phyloP scores from a whole-genome alignment of 2,888 invertebrate species.

The Reticulitermes lucifugus region DNA sequence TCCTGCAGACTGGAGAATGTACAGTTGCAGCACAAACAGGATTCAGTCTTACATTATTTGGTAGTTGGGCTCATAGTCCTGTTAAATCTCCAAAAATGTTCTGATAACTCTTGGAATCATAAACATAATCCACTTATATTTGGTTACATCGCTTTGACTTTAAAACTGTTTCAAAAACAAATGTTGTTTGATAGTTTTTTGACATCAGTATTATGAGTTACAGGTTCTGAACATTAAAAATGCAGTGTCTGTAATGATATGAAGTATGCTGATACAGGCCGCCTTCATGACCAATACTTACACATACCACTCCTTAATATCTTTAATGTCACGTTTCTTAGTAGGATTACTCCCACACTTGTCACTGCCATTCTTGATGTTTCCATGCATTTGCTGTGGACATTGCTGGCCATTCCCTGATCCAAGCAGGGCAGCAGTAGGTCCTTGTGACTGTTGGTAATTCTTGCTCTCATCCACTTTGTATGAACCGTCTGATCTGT shows the following conservation, averaged over 20 bases:
- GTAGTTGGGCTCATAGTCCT: conserved; percentile 6
- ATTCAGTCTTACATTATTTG: conserved; percentile 7
- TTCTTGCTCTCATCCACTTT: conserved; percentile 91
- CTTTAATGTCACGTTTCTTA: conserved; percentile 83
- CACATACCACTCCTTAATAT: conserved; percentile 96
- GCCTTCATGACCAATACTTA: conserved; percentile 59
- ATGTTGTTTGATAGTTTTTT: neutral
- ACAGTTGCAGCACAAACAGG: conserved; percentile 11
- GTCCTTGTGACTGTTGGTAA: conserved; percentile 74
- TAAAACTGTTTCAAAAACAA: neutral
- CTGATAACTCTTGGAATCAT: neutral
- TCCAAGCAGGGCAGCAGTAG: conserved; percentile 78
- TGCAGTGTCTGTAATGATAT: conserved; percentile 6
- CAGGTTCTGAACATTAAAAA: neutral
- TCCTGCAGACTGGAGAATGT: neutral
- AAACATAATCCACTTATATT: neutral
- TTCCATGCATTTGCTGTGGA: conserved; percentile 60
- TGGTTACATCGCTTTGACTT: neutral
- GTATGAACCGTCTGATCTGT: conserved; percentile 87
- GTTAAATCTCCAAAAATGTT: neutral
- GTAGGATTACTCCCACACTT: conserved; percentile 62
- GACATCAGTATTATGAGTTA: neutral
- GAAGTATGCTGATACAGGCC: neutral
- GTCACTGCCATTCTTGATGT: conserved; percentile 61
- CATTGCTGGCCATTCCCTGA: conserved; percentile 59